A percentile compares a stretch with the other conserved stretches of the same genome.
phyloP scores from a whole-genome alignment of 2,797 vertebrate species.

The Nyctalus aviator region DNA sequence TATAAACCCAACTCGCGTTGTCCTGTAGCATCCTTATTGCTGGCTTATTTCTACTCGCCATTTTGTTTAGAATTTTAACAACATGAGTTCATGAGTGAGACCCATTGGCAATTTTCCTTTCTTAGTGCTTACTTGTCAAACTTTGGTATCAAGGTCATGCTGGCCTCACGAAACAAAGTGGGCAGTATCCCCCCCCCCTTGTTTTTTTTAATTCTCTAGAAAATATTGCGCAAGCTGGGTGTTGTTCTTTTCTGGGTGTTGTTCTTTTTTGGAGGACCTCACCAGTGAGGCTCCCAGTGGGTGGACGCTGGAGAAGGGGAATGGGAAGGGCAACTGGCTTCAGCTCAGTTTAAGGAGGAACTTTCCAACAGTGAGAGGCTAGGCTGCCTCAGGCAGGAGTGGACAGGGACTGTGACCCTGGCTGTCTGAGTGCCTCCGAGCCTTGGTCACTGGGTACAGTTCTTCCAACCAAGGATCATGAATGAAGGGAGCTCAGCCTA shows the following conservation, averaged over 20 bases:
- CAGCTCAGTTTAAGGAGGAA: not conserved
- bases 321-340: not conserved
- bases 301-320: not conserved
- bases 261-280: not conserved
- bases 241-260: not conserved
- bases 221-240: conserved; percentile 41
- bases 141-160: not conserved
- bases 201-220: not conserved
- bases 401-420: not conserved
- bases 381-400: not conserved
- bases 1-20: not conserved
- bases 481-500: not conserved
- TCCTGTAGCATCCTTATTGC: not conserved
- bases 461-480: not conserved
- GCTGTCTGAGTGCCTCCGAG: not conserved
- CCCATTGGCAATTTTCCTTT: not conserved
- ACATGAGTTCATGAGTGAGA: not conserved
- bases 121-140: not conserved
- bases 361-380: not conserved
- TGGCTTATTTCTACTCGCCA: not conserved
- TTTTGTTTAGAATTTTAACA: conserved; percentile 9
- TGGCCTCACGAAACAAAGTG: not conserved
- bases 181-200: not conserved
- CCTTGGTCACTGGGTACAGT: not conserved
- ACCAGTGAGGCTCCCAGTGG: not conserved